Evolutionary conservation across 2,113 vertebrate genomes (phyloP), one percentile per base, ranked within the genome.

Genomic region (Pristiophorus japonicus): DNA sequence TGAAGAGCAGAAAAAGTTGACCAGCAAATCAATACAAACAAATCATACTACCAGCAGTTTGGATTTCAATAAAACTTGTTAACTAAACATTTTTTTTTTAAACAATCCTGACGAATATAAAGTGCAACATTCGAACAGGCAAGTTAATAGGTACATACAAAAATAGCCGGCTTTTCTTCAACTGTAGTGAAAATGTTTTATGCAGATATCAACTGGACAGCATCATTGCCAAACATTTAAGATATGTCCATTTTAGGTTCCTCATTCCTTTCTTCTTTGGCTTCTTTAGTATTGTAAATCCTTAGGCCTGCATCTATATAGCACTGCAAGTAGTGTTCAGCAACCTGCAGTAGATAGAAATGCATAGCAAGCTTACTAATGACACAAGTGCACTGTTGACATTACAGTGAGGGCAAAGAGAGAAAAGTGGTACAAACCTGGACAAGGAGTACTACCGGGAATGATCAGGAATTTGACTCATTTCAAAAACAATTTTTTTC

Each of bases 181-280:
- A 94, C 65, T 73, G 93, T 96, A 97, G 55, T 95, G 84, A 96
- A 96, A 96, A 96, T 96, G 96, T 96, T 96, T 95, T 42, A 94
- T 78, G 95, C 95, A 38, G 88, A 3, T 62, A 51, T 51, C 93
- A 51, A 70, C 27, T 94, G 30, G 85, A 59, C 10, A 55, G 45
- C 27, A 27, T 70, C 30, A 70, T 51, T 70, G 93, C 66, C 45
- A 94, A 67, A 94, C 63, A 70, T 47, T 97, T 98, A 99, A 96
- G 98, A 98, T 95, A 97, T 98, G 96, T 99, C 99, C 99, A 99
- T 98, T 97, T 98, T 98, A 22, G 97, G 97, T 96, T 99, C 99
- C 6, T 99, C 99, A 95, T 96, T 96, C 1, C 95, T 22, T 7
- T 99, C 99, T 3, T 99, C 98, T 97, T 97, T 98, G 96, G 98